Conservation (phyloP, 2,797 vertebrate species). For the Cichlasoma orientale region DNA sequence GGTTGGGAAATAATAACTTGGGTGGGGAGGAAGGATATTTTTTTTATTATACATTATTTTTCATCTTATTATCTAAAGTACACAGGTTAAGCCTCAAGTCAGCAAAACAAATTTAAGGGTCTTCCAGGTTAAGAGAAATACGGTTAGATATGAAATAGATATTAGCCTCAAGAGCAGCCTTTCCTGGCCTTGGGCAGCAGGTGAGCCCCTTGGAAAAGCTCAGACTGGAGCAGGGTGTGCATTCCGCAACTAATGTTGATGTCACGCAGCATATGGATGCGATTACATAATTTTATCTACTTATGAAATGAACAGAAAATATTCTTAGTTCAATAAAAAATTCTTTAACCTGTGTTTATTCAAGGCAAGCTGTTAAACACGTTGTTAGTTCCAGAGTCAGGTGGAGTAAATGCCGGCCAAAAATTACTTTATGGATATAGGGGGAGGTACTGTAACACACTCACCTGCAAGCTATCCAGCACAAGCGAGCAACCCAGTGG, state of each 20-base stretch:
- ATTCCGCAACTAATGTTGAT: background rate
- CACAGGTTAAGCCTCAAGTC: background rate
- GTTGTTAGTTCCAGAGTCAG: background rate
- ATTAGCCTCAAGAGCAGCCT: background rate
- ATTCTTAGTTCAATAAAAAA: rapidly evolving
- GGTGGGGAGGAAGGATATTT: rapidly evolving
- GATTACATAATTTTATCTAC: background rate
- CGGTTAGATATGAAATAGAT: background rate
- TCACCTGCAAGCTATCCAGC: background rate
- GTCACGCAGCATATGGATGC: background rate
- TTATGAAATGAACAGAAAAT: background rate
- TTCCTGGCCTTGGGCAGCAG: background rate
- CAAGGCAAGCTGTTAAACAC: background rate
- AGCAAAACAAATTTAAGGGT: slow-evolving; percentile 1
- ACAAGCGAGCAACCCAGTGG: background rate
- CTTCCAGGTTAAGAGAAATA: background rate
- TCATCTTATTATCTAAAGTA: background rate
- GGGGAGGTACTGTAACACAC: background rate
- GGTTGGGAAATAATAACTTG: too few relatives aligned
- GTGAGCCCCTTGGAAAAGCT: background rate
- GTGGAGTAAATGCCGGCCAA: background rate
- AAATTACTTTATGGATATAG: background rate
- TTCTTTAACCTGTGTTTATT: background rate
- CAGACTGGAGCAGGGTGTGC: background rate
- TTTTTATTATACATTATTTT: background rate